phyloP scores from a whole-genome alignment of 2,888 invertebrate genomes.

The Pycnomerus fuliginosus region DNA sequence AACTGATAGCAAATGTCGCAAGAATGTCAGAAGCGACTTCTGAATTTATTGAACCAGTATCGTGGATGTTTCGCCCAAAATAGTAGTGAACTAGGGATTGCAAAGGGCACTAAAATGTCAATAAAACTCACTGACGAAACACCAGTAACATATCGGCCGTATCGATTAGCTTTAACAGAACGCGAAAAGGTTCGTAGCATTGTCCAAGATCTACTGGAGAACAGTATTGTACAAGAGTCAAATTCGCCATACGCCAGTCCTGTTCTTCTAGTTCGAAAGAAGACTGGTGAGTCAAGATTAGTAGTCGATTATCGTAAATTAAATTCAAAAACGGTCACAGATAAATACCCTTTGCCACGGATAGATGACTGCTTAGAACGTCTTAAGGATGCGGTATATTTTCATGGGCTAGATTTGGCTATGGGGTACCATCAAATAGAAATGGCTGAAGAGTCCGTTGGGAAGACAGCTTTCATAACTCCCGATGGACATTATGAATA shows the following conservation, averaged over 20 bases:
- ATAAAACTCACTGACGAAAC: conserved; percentile 17
- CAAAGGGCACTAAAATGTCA: conserved; percentile 9
- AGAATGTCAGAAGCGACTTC: too few species aligned
- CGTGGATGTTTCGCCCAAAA: conserved; percentile 18
- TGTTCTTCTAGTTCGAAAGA: conserved; percentile 24
- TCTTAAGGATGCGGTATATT: conserved; percentile 33
- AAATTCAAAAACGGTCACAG: conserved; percentile 40
- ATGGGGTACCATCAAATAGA: conserved; percentile 40
- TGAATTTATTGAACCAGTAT: conserved; percentile 16
- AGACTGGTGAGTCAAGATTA: conserved; percentile 30
- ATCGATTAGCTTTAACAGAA: conserved; percentile 23
- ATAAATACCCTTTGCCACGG: conserved; percentile 39
- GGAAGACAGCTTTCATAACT: conserved; percentile 40
- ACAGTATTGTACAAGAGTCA: conserved; percentile 32
- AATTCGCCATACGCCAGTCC: conserved; percentile 34
- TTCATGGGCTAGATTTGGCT: conserved; percentile 37
- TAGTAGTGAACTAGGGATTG: conserved; percentile 11
- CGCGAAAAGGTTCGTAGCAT: conserved; percentile 25
- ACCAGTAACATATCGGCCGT: conserved; percentile 24
- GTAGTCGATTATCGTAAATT: conserved; percentile 38
- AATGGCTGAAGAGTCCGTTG: conserved; percentile 31
- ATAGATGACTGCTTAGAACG: conserved; percentile 40
- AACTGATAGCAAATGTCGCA: not conserved
- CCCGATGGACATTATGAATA: conserved; percentile 44
- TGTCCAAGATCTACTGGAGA: conserved; percentile 26